Conservation (phyloP, 2,113 vertebrate genomes). For the Haplochromis vanheusdeni region DNA sequence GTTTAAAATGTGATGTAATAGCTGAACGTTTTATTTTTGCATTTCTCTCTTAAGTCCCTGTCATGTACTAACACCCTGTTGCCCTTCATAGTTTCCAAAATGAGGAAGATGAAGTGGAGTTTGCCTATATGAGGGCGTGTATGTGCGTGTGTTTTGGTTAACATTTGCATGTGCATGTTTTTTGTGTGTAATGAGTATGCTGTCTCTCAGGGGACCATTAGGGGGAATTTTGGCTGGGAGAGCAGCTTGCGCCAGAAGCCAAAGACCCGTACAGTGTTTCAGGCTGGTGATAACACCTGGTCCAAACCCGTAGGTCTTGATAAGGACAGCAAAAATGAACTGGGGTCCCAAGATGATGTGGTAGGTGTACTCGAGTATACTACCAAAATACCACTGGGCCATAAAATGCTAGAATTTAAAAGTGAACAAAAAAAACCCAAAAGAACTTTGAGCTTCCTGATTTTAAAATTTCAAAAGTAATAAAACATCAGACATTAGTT, state of each 20-base stretch:
- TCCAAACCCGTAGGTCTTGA: slow-evolving; percentile 25
- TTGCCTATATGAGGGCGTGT: not conserved
- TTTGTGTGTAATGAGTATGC: slow-evolving; percentile 48
- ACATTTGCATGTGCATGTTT: slow-evolving; percentile 1
- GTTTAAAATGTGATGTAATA: not conserved
- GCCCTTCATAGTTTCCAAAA: not conserved
- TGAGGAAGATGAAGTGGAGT: not conserved
- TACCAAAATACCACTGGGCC: slow-evolving; percentile 1
- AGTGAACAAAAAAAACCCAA: not conserved
- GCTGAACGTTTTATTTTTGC: not conserved
- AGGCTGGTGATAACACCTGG: slow-evolving; percentile 63
- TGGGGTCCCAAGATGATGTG: slow-evolving; percentile 46
- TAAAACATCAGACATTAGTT: not conserved
- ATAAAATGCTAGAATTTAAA: not conserved
- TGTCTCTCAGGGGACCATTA: slow-evolving; percentile 57
- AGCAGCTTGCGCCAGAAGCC: slow-evolving; percentile 70
- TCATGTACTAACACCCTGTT: not conserved
- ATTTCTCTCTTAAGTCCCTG: not conserved
- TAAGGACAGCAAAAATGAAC: slow-evolving; percentile 22
- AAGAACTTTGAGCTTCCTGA: not conserved
- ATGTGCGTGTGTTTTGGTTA: not conserved
- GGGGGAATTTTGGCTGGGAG: slow-evolving; percentile 63
- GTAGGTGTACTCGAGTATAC: slow-evolving; percentile 58
- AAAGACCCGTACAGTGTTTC: slow-evolving; percentile 65
- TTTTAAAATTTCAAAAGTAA: not conserved